Base-by-base conservation (phyloP, 2,888 invertebrate species). In the Aelia acuminata region DNA sequence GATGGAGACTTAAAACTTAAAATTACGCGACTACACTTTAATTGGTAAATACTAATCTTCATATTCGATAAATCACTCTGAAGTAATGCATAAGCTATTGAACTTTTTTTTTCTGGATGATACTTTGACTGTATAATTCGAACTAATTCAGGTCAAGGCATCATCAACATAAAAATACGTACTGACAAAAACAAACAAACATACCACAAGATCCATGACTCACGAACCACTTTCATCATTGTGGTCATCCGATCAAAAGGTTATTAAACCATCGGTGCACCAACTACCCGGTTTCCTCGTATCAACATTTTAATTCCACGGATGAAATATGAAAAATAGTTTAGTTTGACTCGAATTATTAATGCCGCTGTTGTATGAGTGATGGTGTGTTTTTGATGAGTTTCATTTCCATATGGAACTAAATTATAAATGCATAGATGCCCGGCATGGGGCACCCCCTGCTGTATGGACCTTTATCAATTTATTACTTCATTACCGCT, bases 341-440 rank as follows among this genome's bases (percentile, higher is more conserved):
- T 80, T 75, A 87, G 75, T 80, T 87, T 80, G 87, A 87, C 43
- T 47, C 20, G 75, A 22, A 50, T 87, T 80, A 80, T 87, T 87
- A 87, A 87, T 87, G 87, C 48, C 75, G 50, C 35, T 87, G 80
- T 4, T 50, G 18, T 31, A 80, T 80, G 87, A 87, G 49, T 75
- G 87, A 87, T 87, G 87, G 49, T 84, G 75, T 75, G 75, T 87
- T 87, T 87, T 87, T 87, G 75, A 80, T 49, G 49, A 87, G 84
- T 87, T 87, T 87, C 53, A 87, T 87, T 87, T 87, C 87, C 87
- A 87, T 87, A 87, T 84, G 57, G 84, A 87, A 80, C 75, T 50
- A 48, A 87, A 87, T 87, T 87, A 87, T 49, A 80, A 87, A 87
- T 87, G 80, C 87, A 87, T 87, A 80, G 84, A 75, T 47, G 50